Evolutionary conservation across 2,888 invertebrate species (phyloP).

Genomic region (Ischnus inquisitorius): DNA sequence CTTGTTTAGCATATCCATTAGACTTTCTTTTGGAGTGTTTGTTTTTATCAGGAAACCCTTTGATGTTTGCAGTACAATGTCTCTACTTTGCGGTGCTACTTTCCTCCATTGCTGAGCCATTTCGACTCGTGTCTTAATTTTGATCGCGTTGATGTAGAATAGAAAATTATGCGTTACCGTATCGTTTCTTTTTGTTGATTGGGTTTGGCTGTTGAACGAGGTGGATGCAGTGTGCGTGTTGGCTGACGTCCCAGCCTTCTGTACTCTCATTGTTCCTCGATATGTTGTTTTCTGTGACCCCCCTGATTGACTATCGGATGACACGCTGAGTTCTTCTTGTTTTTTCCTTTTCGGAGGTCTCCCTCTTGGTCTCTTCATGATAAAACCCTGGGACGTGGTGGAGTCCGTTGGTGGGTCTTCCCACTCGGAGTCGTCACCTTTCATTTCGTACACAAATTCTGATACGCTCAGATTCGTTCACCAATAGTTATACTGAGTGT

Average conservation of each 20-base stretch:
- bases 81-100: not conserved
- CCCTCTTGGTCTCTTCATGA: not conserved
- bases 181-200: not conserved
- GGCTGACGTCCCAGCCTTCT: not conserved
- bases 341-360: not conserved
- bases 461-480: no score
- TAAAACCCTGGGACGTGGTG: not conserved
- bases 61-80: conserved; percentile 28
- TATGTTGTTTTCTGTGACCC: not conserved
- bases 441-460: no score
- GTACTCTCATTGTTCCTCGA: not conserved
- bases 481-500: no score
- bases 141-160: conserved; percentile 31
- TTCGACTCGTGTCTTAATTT: conserved; percentile 27
- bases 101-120: conserved; percentile 23
- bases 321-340: not conserved
- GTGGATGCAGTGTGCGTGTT: not conserved
- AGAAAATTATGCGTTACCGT: conserved; percentile 19
- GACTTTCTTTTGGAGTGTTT: no score
- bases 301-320: not conserved
- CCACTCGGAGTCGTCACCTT: not conserved
- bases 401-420: not conserved
- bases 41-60: no score
- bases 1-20: no score
- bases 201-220: not conserved